Evolutionary conservation across 2,797 vertebrate genomes (phyloP).

Genomic region (Buphagus erythrorhynchus): DNA sequence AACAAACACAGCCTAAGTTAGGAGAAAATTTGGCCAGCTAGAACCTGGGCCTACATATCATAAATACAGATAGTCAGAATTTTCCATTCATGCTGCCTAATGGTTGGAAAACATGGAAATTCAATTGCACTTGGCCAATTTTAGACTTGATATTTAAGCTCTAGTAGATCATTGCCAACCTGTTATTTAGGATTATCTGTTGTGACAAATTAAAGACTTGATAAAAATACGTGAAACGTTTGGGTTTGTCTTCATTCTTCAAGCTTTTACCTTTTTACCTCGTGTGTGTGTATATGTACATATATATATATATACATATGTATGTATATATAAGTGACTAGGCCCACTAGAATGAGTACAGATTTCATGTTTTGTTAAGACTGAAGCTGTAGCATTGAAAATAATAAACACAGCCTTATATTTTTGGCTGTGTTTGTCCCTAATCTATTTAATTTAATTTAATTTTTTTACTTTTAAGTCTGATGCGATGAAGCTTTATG

Average conservation of each 20-base stretch:
- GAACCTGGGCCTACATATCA: background rate
- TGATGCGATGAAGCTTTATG: background rate
- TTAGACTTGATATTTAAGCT: background rate
- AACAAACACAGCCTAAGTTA: background rate
- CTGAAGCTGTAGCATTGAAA: background rate
- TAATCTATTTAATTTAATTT: background rate
- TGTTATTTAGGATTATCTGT: background rate
- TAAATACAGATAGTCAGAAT: background rate
- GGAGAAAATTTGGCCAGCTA: background rate
- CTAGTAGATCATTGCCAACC: rapidly evolving
- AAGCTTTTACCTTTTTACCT: background rate
- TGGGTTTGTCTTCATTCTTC: background rate
- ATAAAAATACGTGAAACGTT: rapidly evolving
- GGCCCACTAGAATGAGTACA: background rate
- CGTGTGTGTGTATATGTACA: rapidly evolving
- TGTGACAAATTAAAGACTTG: background rate
- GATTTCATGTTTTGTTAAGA: background rate
- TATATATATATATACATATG: no score
- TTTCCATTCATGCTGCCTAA: background rate
- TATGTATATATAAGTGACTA: background rate
- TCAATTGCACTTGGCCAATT: background rate
- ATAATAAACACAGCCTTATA: background rate
- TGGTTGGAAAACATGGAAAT: background rate
- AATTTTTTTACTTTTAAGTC: background rate
- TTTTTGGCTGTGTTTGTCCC: background rate